Percentiles rank a stretch among this genome's conserved stretches.
These are phyloP conservation scores for Heliconius aoede DNA, from an alignment of 2,888 invertebrate genomes.

Conservation along the genomic window DNA sequence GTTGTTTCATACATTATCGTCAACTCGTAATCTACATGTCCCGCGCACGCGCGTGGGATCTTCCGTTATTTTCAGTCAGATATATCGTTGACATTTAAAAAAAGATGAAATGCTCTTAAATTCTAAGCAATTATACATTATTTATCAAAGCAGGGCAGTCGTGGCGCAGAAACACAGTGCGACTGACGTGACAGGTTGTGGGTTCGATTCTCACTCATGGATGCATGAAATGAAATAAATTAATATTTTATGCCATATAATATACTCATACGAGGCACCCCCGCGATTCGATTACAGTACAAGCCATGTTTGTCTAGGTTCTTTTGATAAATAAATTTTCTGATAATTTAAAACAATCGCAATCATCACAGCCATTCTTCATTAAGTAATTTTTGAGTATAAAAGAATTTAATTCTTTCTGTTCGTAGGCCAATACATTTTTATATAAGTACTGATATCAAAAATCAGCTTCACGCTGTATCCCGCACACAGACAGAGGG, in stretches of 20 bases:
- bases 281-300: conserved; percentile 1
- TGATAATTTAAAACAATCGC: background rate
- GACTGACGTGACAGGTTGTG: no score
- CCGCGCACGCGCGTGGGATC: conserved; percentile 60
- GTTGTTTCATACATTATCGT: conserved; percentile 49
- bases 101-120: conserved; percentile 9
- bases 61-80: conserved; percentile 54
- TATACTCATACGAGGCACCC: background rate
- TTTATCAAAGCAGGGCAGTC: no score
- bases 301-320: background rate
- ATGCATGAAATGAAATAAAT: no score
- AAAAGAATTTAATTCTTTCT: no score
- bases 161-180: no score
- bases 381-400: no score
- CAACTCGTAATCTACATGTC: conserved; percentile 59
- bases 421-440: background rate
- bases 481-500: no score
- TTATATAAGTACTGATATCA: no score
- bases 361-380: no score
- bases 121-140: no score
- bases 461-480: no score
- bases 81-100: conserved; percentile 37
- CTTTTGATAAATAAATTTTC: background rate
- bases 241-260: background rate
- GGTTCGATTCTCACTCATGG: no score